Evolutionary conservation across 2,797 vertebrate species (phyloP).

Genomic region (Semotilus atromaculatus): DNA sequence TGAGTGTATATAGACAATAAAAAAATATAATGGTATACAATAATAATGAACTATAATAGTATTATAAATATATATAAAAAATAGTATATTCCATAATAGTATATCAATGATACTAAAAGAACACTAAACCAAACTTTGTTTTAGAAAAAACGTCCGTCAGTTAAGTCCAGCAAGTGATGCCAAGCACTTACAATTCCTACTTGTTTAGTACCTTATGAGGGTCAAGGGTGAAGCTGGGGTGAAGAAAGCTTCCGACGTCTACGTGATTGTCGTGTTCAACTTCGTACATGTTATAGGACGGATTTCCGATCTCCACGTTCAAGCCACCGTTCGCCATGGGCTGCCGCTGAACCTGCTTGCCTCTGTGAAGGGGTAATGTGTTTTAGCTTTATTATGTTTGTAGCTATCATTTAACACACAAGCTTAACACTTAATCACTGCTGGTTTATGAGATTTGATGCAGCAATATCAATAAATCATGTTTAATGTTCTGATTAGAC

Average conservation of each 20-base stretch:
- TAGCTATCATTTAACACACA: neutral
- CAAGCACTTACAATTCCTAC: neutral
- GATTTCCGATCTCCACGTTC: conserved; percentile 98
- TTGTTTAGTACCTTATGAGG: conserved; percentile 86
- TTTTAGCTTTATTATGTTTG: neutral
- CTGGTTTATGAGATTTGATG: neutral
- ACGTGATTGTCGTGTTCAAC: conserved; percentile 92
- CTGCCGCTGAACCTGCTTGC: conserved; percentile 94
- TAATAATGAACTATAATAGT: no score
- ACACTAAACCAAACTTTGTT: no score
- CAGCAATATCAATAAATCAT: conserved; percentile 13
- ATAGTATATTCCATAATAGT: no score
- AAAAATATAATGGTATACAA: no score
- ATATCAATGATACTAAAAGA: no score
- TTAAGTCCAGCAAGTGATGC: neutral
- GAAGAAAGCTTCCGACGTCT: conserved; percentile 88
- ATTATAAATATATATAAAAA: no score
- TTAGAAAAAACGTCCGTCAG: neutral
- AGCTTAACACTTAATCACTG: neutral
- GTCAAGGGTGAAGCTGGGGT: conserved; percentile 93
- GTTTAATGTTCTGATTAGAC: neutral
- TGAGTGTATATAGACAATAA: no score
- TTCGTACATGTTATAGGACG: conserved; percentile 99
- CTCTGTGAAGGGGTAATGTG: conserved; percentile 75
- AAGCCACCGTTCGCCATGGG: conserved; percentile 96